These are phyloP conservation scores for Heliconius nattereri DNA, from an alignment of 1,140 invertebrate species.

Conservation along the genomic window DNA sequence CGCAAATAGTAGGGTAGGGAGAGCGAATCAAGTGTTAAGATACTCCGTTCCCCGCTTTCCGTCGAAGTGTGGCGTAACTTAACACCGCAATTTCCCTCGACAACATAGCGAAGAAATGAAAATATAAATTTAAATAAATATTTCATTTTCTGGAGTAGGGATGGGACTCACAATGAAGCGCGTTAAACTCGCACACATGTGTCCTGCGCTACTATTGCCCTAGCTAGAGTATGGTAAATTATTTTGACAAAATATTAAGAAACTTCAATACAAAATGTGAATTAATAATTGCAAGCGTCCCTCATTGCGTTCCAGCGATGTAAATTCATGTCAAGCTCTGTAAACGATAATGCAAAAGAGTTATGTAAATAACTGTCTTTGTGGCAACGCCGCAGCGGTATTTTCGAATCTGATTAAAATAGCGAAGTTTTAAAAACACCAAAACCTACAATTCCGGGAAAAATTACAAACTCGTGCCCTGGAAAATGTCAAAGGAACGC, in stretches of 20 bases:
- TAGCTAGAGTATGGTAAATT: background rate
- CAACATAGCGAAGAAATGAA: too few relatives aligned
- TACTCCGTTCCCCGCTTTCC: too few relatives aligned
- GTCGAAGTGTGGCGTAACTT: too few relatives aligned
- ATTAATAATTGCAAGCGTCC: background rate
- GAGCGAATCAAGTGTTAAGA: too few relatives aligned
- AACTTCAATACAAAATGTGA: background rate
- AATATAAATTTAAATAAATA: too few relatives aligned
- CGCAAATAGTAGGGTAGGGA: too few relatives aligned
- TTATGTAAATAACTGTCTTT: constrained; percentile 3
- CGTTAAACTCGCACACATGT: too few relatives aligned
- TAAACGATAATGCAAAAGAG: constrained; percentile 14
- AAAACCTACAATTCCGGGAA: background rate
- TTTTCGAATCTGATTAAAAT: constrained; percentile 4
- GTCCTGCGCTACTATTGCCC: too few relatives aligned
- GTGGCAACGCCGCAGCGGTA: background rate
- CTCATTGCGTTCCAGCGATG: background rate
- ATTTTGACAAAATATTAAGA: background rate
- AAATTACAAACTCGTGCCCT: constrained; percentile 2
- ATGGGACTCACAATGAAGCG: too few relatives aligned
- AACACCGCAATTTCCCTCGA: too few relatives aligned
- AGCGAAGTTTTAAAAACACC: constrained; percentile 6
- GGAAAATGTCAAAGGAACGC: constrained; percentile 12
- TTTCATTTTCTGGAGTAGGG: too few relatives aligned
- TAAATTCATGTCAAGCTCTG: constrained; percentile 3